Conservation (phyloP, 2,797 vertebrate genomes). For the Sciurus vulgaris region DNA sequence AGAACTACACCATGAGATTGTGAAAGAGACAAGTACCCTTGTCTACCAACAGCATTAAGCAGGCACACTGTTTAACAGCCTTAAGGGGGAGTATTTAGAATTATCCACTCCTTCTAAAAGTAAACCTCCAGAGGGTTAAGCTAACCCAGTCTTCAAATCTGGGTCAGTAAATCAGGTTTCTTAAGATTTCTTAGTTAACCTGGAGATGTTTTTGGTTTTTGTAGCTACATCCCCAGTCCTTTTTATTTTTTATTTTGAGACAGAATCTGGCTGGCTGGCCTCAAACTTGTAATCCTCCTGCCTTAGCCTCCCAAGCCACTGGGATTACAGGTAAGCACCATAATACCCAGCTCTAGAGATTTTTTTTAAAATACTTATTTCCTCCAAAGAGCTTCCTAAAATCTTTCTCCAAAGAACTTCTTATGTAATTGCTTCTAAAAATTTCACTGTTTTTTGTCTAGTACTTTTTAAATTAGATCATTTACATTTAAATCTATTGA, state of each 20-base stretch:
- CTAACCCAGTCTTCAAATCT: background rate
- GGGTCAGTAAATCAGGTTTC: background rate
- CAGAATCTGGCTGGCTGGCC: no score
- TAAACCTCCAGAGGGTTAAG: background rate
- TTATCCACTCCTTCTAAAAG: background rate
- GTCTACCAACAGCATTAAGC: background rate
- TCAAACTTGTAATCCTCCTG: background rate
- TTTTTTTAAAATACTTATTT: background rate
- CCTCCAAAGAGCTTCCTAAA: background rate
- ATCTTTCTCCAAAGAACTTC: background rate
- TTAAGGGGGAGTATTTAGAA: no score
- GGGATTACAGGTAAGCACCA: background rate
- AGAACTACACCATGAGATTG: background rate
- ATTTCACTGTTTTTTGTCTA: background rate
- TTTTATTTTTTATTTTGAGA: no score
- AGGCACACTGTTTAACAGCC: background rate
- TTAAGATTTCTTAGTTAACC: background rate
- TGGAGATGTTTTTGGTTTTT: background rate
- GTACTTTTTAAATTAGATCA: background rate
- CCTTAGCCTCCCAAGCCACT: background rate
- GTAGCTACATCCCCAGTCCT: no score
- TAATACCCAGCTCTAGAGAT: background rate
- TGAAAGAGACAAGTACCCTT: background rate
- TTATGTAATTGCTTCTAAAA: slow-evolving; percentile 24
- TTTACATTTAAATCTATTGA: slow-evolving; percentile 22